Evolutionary conservation across 2,113 vertebrate genomes (phyloP).

Genomic region (Hucho hucho): DNA sequence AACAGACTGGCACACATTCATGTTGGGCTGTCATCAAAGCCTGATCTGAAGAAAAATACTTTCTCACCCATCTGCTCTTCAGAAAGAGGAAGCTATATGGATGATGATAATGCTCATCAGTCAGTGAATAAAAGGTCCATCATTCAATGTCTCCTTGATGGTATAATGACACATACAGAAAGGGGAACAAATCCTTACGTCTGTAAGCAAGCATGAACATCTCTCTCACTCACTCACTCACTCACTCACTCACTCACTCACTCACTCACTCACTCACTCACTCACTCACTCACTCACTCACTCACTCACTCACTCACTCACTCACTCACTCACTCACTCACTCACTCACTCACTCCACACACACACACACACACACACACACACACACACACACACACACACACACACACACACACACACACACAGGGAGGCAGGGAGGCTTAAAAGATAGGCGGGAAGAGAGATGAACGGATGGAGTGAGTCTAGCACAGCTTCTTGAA

Average conservation of each 20-base stretch:
- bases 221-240: too few relatives aligned
- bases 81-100: slow-evolving; percentile 52
- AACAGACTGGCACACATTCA: slow-evolving; percentile 66
- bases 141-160: slow-evolving; percentile 52
- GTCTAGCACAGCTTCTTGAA: too few relatives aligned
- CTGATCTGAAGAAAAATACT: slow-evolving; percentile 3
- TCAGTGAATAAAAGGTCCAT: slow-evolving; percentile 35
- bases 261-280: too few relatives aligned
- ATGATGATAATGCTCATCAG: slow-evolving; percentile 50
- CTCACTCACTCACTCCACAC: too few relatives aligned
- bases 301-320: too few relatives aligned
- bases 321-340: too few relatives aligned
- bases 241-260: slow-evolving; percentile 41
- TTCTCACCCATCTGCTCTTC: slow-evolving; percentile 65
- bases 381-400: too few relatives aligned
- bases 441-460: slow-evolving; percentile 7
- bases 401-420: too few relatives aligned
- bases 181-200: slow-evolving; percentile 36
- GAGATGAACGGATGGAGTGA: too few relatives aligned
- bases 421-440: slow-evolving; percentile 43
- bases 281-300: too few relatives aligned
- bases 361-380: too few relatives aligned
- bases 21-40: slow-evolving; percentile 53
- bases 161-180: slow-evolving; percentile 15
- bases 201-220: too few relatives aligned